A percentile compares a stretch with the other conserved stretches of the same genome.
phyloP scores from a whole-genome alignment of 2,113 vertebrate genomes.

The Rhipidura dahli region DNA sequence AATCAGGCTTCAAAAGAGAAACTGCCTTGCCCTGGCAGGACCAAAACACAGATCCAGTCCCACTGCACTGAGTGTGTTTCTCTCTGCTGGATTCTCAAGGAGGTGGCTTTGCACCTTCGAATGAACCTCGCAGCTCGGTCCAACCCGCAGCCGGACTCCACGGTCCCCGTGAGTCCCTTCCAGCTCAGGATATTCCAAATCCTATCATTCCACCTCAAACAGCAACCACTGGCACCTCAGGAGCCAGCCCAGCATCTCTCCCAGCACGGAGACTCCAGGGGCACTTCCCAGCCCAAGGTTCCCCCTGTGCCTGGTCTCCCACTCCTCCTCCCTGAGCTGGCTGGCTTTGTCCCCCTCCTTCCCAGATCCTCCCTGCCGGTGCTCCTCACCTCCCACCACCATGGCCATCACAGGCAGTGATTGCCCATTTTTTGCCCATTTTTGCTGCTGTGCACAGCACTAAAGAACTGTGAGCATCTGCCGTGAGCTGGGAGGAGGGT shows the following conservation, averaged over 20 bases:
- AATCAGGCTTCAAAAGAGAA: background rate
- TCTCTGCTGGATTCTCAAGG: background rate
- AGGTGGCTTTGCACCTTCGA: background rate
- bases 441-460: background rate
- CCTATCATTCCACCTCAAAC: background rate
- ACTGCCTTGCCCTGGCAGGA: background rate
- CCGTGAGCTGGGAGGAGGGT: background rate
- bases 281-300: background rate
- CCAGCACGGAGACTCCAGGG: rapidly evolving
- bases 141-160: background rate
- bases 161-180: background rate
- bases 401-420: background rate
- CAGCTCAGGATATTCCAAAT: background rate
- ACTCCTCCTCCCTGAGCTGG: background rate
- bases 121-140: background rate
- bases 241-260: background rate
- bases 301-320: background rate
- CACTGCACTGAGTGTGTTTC: background rate
- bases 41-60: background rate
- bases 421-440: background rate
- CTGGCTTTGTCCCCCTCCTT: background rate
- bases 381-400: background rate
- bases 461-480: background rate
- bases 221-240: background rate
- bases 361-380: background rate